These are phyloP conservation scores for Sakesphorus luctuosus DNA, from an alignment of 2,113 vertebrate species.

Conservation along the genomic window DNA sequence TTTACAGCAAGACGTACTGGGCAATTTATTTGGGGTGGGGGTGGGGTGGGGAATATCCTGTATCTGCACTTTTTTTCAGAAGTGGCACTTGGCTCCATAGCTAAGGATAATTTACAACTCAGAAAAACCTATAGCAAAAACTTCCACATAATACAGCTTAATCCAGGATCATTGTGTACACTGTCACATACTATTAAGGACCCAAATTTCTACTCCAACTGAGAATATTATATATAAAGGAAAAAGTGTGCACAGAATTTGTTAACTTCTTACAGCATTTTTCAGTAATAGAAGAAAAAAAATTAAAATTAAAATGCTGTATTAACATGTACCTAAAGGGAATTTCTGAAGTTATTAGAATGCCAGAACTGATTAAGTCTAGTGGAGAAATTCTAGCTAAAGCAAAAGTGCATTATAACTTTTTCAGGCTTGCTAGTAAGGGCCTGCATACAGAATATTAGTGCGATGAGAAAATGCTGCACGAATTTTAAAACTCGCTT, in stretches of 20 bases:
- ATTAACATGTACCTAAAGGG: not conserved
- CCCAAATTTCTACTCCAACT: not conserved
- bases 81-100: not conserved
- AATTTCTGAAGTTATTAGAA: not conserved
- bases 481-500: not conserved
- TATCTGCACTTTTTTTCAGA: not conserved
- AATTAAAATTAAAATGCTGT: not conserved
- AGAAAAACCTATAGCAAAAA: not conserved
- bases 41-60: fast-evolving
- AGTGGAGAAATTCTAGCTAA: not conserved
- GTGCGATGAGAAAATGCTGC: not conserved
- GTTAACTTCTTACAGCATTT: not conserved
- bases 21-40: not conserved
- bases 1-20: not conserved
- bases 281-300: not conserved
- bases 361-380: not conserved
- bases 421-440: not conserved
- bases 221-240: not conserved
- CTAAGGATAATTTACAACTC: not conserved
- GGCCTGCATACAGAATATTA: not conserved
- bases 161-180: not conserved
- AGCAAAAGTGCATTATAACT: not conserved
- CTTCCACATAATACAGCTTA: not conserved
- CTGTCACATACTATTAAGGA: not conserved
- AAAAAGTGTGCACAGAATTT: not conserved